A percentile compares a stretch with the other conserved stretches of the same genome.
These are phyloP conservation scores for Bombyx mandarina DNA, from an alignment of 1,140 invertebrate genomes.

Conservation along the genomic window DNA sequence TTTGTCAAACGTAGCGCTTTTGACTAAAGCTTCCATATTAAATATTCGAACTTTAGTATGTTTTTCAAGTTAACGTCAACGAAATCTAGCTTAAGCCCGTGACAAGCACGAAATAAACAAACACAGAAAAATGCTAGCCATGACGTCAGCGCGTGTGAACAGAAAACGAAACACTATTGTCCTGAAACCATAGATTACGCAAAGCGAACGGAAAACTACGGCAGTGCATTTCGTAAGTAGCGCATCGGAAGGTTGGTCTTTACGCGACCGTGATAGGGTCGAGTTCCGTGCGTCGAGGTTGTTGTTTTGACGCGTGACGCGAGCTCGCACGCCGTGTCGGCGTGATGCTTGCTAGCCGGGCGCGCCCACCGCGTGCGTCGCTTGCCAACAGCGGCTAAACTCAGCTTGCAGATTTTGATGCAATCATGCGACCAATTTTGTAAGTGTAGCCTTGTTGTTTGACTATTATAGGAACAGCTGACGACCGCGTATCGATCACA, in stretches of 20 bases:
- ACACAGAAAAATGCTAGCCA: too few relatives aligned
- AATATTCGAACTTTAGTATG: background rate
- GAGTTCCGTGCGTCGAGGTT: constrained; percentile 12
- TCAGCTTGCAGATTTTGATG: constrained; percentile 5
- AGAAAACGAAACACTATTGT: constrained; percentile 11
- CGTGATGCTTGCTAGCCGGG: background rate
- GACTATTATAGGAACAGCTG: too few relatives aligned
- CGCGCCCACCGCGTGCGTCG: background rate
- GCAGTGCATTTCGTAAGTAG: constrained; percentile 21
- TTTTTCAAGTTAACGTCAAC: background rate
- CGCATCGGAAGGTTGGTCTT: constrained; percentile 6
- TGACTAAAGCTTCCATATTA: too few relatives aligned
- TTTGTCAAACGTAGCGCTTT: constrained; percentile 6
- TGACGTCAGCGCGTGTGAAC: background rate
- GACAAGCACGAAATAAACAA: too few relatives aligned
- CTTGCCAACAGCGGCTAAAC: constrained; percentile 1
- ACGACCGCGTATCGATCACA: too few relatives aligned
- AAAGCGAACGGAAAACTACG: constrained; percentile 55
- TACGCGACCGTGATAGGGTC: constrained; percentile 4
- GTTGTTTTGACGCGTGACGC: constrained; percentile 28
- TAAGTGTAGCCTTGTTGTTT: constrained; percentile 4
- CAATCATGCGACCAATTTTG: constrained; percentile 2
- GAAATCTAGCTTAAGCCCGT: too few relatives aligned
- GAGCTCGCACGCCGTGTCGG: constrained; percentile 16
- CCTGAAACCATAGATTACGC: constrained; percentile 22